These are phyloP conservation scores for Malurus leucopterus DNA, from an alignment of 2,797 vertebrate genomes.

Conservation along the genomic window DNA sequence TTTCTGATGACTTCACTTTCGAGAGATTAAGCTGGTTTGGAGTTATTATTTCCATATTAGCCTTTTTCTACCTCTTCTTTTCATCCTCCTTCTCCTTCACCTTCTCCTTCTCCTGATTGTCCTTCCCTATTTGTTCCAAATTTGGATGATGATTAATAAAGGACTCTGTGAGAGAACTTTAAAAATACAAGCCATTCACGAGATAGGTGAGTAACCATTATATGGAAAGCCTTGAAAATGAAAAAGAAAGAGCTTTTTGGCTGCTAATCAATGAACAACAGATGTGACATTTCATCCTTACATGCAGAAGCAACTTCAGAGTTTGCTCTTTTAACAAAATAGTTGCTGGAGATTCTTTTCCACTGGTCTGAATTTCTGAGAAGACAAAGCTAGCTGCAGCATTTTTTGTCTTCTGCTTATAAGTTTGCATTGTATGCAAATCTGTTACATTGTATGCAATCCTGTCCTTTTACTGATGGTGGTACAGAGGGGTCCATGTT, in stretches of 20 bases:
- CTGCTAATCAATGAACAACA: conserved; percentile 31
- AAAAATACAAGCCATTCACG: background rate
- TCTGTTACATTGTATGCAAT: no score
- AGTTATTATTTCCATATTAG: background rate
- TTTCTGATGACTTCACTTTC: background rate
- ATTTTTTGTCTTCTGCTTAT: background rate
- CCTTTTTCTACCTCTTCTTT: background rate
- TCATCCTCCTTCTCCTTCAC: background rate
- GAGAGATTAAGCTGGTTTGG: background rate
- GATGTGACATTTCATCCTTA: conserved; percentile 42
- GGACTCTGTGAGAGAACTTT: background rate
- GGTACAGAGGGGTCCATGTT: background rate
- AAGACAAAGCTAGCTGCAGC: background rate
- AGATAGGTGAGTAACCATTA: background rate
- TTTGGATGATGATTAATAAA: background rate
- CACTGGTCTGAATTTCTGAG: background rate
- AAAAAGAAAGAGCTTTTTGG: background rate
- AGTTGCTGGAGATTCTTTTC: conserved; percentile 4
- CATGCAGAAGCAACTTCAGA: background rate
- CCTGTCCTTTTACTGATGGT: background rate
- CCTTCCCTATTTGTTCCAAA: background rate
- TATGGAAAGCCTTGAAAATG: background rate
- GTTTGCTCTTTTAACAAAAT: conserved; percentile 18
- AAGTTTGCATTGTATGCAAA: background rate
- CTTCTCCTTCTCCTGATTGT: background rate